phyloP scores from a whole-genome alignment of 2,113 vertebrate species.

The Grus americana region DNA sequence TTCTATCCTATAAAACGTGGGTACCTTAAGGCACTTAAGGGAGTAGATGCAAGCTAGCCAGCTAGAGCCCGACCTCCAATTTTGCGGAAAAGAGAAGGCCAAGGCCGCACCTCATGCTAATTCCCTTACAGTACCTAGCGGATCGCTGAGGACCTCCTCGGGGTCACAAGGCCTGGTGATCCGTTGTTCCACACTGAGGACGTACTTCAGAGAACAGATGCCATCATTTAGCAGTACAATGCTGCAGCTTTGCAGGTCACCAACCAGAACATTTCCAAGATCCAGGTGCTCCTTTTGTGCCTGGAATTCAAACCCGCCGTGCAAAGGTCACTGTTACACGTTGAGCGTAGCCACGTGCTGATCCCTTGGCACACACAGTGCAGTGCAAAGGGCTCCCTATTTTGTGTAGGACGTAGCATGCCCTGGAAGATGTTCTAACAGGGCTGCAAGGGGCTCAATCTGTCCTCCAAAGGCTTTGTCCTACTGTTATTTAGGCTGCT shows the following conservation, averaged over 20 bases:
- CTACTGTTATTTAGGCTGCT: background rate
- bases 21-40: background rate
- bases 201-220: constrained; percentile 81
- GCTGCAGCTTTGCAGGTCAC: constrained; percentile 69
- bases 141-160: constrained; percentile 12
- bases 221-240: constrained; percentile 84
- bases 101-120: background rate
- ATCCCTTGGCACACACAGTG: background rate
- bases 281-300: constrained; percentile 76
- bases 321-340: background rate
- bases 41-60: background rate
- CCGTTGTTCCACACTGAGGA: constrained; percentile 79
- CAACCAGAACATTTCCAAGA: constrained; percentile 82
- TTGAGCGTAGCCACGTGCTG: background rate
- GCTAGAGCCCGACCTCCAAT: background rate
- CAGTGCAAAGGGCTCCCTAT: background rate
- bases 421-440: background rate
- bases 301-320: constrained; percentile 64
- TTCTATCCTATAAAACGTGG: background rate
- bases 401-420: background rate
- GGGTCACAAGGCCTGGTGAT: constrained; percentile 44
- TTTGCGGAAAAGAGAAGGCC: background rate
- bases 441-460: background rate
- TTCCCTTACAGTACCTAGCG: constrained; percentile 72
- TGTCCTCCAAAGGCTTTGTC: background rate